Evolutionary conservation across 35 echinoderm and acorn worm species (phyloP).

Genomic region (Apostichopus parvimensis): DNA sequence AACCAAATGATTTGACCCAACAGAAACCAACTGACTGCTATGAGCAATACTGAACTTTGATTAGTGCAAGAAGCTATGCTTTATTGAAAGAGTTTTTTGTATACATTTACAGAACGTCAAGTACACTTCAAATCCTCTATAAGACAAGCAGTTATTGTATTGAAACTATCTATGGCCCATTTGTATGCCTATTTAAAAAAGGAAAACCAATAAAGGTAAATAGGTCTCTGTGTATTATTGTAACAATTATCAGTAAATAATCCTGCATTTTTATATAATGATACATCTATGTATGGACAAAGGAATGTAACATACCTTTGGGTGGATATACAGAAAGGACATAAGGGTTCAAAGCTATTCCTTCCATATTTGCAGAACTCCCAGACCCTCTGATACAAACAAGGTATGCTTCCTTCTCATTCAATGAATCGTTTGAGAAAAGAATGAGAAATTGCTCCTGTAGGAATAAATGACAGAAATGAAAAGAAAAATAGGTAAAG

Average conservation of each 20-base stretch:
- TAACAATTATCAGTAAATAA: no score
- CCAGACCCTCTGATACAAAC: background rate
- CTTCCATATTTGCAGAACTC: background rate
- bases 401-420: background rate
- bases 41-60: slow-evolving; percentile 14
- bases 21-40: background rate
- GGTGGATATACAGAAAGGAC: background rate
- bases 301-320: background rate
- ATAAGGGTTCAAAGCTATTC: background rate
- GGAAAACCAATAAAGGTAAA: background rate
- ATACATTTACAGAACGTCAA: slow-evolving; percentile 7
- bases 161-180: slow-evolving; percentile 5
- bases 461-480: background rate
- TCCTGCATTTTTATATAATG: no score
- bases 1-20: background rate
- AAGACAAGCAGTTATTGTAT: slow-evolving; percentile 14
- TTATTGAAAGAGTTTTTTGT: slow-evolving; percentile 7
- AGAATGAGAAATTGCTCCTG: background rate
- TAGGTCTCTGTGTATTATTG: no score
- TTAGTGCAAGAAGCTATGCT: slow-evolving; percentile 13
- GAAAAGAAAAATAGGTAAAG: background rate
- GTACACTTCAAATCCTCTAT: slow-evolving; percentile 7
- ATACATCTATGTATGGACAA: no score
- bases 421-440: background rate
- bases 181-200: slow-evolving; percentile 11